Evolutionary conservation across 2,888 invertebrate species (phyloP), one percentile per base, ranked within the genome.

Genomic region (Apotomis turbidana): DNA sequence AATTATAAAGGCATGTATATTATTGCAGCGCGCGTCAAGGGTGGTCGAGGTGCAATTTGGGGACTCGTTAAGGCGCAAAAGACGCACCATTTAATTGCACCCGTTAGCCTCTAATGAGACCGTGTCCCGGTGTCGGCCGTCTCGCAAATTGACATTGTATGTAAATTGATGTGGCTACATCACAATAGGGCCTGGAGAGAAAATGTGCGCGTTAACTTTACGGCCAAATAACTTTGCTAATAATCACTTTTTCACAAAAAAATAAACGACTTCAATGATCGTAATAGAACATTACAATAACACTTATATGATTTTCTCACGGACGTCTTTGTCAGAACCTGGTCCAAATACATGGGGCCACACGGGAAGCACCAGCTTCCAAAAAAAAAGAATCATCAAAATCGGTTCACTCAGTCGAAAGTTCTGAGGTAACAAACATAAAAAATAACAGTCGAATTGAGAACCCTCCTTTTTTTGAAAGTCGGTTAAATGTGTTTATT

Each of bases 1-100:
- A 71, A 67, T 71, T 62, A 67, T 10, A 62, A 71, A 67, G 15
- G 57, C 61, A 68, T 78, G 81, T 85, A 83, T 87, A 87, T 88
- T 87, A 87, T 88, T 84, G 86, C 86, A 87, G 85, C 86, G 85
- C 85, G 83, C 86, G 90, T 88, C 88, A 89, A 86, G 87, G 78
- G 85, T 84, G 85, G 86, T 79, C 81, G 85, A 81, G 82, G 83
- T 89, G 89, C 91, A 91, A 92, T 93, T 93, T 90, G 87, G 88
- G 79, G 82, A 88, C 90, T 93, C 91, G 91, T 93, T 93, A 92
- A 87, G 83, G 89, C 87, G 89, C 89, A 91, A 91, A 91, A 93
- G 91, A 93, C 91, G 90, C 87, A 83, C 87, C 85, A 84, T 90
- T 91, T 93, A 92, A 93, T 92, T 92, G 92, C 91, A 87, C 88